Evolutionary conservation across 2,113 vertebrate genomes (phyloP), one percentile per base, ranked within the genome.

Genomic region (Paraplagusia blochii): DNA sequence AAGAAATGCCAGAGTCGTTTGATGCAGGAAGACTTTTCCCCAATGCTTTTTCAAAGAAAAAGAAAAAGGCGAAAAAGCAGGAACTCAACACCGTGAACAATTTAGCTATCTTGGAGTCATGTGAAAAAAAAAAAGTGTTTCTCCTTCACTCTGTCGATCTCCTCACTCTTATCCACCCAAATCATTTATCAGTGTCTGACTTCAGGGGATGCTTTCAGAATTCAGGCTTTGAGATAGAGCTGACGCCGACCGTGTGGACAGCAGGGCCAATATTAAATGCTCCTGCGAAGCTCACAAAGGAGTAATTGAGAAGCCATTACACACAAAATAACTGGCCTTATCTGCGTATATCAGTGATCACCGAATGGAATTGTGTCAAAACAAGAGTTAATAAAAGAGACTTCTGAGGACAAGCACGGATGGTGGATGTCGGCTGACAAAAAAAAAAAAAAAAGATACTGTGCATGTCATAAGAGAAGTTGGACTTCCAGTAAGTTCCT

Each of bases 1-100:
- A 82, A 77, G 77, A 86, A 88, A 88, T 86, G 82, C 66, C 85
- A 87, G 66, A 73, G 80, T 69, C 70, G 67, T 75, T 82, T 86
- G 78, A 88, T 80, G 80, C 73, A 57, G 54, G 56, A 75, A 63
- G 71, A 74, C 62, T 66, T 77, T 81, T 78, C 83, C 63, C 69
- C 66, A 3, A 45, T 49, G 8, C 12, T 61, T 68, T 60, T 78
- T 79, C 73, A 82, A 82, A 84, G 76, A 80, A 55, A 59, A 65
- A 42, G 60, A 69, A 57, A 35, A 12, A 33, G 19, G 12, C n/a
- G 12, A 19, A 53, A 45, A 55, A 68, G 66, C 61, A 73, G 72
- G 76, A 79, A 85, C 67, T 66, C 71, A 77, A 72, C 47, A 74
- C 68, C 63, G 62, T 70, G 72, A 73, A 78, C 73, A 77, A 80